A percentile compares a stretch with the other conserved stretches of the same genome.
These are phyloP conservation scores for Salminus brasiliensis DNA, from an alignment of 2,113 vertebrate species.

Conservation along the genomic window DNA sequence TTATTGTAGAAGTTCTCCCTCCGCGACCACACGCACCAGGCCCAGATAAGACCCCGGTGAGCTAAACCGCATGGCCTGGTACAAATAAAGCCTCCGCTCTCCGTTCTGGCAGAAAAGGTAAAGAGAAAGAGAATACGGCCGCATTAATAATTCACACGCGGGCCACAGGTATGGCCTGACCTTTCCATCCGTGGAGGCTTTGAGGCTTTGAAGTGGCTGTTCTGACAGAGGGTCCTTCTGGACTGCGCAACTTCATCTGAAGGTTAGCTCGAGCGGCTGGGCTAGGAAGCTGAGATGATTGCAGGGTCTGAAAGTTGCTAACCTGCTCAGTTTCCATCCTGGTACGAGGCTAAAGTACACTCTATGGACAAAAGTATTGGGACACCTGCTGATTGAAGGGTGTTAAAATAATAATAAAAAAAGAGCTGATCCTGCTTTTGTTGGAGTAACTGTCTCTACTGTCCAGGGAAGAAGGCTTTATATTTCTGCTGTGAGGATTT, in stretches of 20 bases:
- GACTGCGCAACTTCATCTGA: neutral
- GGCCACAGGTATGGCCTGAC: slow-evolving; percentile 57
- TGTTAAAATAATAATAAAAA: too few species aligned
- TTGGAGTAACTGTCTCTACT: too few species aligned
- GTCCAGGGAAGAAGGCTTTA: too few species aligned
- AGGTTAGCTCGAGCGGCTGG: neutral
- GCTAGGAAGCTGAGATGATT: neutral
- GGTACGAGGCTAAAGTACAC: too few species aligned
- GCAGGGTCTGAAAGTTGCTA: neutral
- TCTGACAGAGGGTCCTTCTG: neutral
- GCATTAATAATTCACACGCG: slow-evolving; percentile 68
- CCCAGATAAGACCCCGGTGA: neutral
- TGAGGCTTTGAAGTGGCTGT: slow-evolving; percentile 25
- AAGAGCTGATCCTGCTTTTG: too few species aligned
- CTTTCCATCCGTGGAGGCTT: slow-evolving; percentile 58
- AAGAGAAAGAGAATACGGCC: slow-evolving; percentile 42
- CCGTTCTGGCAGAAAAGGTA: neutral
- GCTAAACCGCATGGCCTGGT: neutral
- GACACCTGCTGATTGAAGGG: too few species aligned
- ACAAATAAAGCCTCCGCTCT: neutral
- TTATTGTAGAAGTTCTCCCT: neutral
- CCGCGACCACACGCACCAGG: slow-evolving; percentile 17
- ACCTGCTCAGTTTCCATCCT: too few species aligned
- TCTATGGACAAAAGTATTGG: too few species aligned
- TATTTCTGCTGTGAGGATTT: too few species aligned